Conservation (phyloP, 2,797 vertebrate species). For the Dendrocincla fuliginosa region DNA sequence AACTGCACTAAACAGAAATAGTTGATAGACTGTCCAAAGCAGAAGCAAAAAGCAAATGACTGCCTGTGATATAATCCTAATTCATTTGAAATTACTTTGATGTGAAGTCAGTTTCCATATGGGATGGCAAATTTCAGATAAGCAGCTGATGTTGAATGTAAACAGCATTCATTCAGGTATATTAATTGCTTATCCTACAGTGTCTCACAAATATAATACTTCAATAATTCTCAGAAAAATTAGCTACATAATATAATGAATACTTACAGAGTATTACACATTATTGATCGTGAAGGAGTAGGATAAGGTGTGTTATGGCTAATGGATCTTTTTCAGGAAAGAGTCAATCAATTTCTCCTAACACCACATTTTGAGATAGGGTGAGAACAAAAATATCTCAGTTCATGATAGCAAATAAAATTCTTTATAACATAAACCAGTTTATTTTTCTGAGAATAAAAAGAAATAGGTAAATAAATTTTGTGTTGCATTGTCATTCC, state of each 20-base stretch:
- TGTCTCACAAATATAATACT: neutral
- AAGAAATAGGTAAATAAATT: neutral
- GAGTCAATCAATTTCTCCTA: neutral
- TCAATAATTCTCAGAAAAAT: neutral
- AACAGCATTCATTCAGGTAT: neutral
- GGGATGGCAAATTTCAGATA: neutral
- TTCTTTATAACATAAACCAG: neutral
- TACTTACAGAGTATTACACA: neutral
- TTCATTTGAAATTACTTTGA: neutral
- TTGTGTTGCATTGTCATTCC: neutral
- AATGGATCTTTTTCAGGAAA: neutral
- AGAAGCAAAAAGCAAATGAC: neutral
- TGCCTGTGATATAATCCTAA: neutral
- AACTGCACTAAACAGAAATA: neutral
- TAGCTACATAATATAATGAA: neutral
- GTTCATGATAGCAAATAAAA: neutral
- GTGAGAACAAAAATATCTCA: neutral
- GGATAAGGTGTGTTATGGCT: fast-evolving
- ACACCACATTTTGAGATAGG: fast-evolving
- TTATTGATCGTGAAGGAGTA: neutral
- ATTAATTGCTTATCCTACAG: neutral
- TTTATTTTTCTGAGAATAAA: neutral
- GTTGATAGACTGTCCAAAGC: neutral
- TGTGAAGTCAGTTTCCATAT: neutral
- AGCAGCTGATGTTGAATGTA: neutral